Evolutionary conservation across 1,140 invertebrate species (phyloP), one percentile per base, ranked within the genome.

Genomic region (Scaptomyza pallida): DNA sequence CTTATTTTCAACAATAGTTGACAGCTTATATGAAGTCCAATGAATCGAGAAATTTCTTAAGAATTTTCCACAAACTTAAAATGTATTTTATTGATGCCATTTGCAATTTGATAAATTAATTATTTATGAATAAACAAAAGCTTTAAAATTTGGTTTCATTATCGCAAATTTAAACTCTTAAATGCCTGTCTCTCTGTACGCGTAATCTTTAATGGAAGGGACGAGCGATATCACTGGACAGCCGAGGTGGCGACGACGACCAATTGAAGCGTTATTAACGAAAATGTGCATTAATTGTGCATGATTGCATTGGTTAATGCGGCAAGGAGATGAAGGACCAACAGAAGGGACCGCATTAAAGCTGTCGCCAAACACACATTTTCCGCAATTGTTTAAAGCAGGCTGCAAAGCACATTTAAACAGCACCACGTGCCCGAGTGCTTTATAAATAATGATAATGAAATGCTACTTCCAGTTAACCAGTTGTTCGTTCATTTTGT

Each of bases 221-320:
- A 37, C n/a, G 23, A 15, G 6, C 2, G 4, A 21, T 54, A 48
- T 52, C 16, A 43, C 17, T 56, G 48, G 59, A 21, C 21, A 21
- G 23, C 23, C 3, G 23, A 72, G 15, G 45, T 55, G 30, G 40
- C 33, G 26, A 23, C 69, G 68, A 60, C 41, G 41, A 35, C 51
- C 67, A 63, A 68, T 43, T 71, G 77, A 73, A 57, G 80, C 80
- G 80, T 85, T 78, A 85, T 85, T 85, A 85, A 85, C 73, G 80
- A 59, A 77, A 77, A 81, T 76, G 64, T 57, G 64, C 61, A 83
- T 85, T 85, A 79, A 79, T 76, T 74, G 72, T 77, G 76, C 76
- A 85, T 79, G 75, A 85, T 37, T 77, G 76, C 61, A 59, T 69
- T 71, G 80, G 76, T 85, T 85, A 85, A 85, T 85, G 62, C 56